These are phyloP conservation scores for Athrips mouffetella DNA, from an alignment of 2,888 invertebrate species.

Conservation along the genomic window DNA sequence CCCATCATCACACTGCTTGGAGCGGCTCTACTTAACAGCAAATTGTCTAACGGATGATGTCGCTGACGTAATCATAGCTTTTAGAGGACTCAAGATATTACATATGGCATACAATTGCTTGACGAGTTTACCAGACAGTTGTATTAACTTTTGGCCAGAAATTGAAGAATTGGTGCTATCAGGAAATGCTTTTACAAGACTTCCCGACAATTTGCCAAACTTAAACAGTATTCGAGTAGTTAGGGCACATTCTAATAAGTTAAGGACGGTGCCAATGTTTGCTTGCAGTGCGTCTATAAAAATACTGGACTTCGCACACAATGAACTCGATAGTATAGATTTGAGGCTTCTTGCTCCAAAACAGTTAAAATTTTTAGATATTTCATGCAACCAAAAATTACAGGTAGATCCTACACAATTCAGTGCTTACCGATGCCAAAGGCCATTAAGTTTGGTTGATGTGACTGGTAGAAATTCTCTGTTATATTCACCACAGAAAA, in stretches of 20 bases:
- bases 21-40: conserved; percentile 85
- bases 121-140: conserved; percentile 84
- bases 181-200: conserved; percentile 86
- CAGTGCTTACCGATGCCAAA: conserved; percentile 86
- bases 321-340: conserved; percentile 89
- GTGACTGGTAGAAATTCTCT: conserved; percentile 87
- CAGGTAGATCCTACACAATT: conserved; percentile 91
- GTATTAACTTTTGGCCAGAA: conserved; percentile 85
- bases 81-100: conserved; percentile 81
- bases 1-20: conserved; percentile 79
- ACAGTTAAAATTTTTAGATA: conserved; percentile 89
- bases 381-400: conserved; percentile 89
- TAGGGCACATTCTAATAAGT: conserved; percentile 88
- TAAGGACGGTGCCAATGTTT: conserved; percentile 86
- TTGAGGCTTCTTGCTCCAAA: conserved; percentile 86
- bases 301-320: conserved; percentile 91
- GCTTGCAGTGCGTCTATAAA: conserved; percentile 85
- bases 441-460: conserved; percentile 89
- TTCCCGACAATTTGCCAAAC: conserved; percentile 86
- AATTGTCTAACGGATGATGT: conserved; percentile 86
- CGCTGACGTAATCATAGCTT: conserved; percentile 81
- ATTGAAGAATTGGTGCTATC: conserved; percentile 90
- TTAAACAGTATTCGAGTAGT: conserved; percentile 85
- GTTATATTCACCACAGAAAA: conserved; percentile 77
- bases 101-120: conserved; percentile 90